phyloP scores from a whole-genome alignment of 2,113 vertebrate genomes.

The Odocoileus hemionus region DNA sequence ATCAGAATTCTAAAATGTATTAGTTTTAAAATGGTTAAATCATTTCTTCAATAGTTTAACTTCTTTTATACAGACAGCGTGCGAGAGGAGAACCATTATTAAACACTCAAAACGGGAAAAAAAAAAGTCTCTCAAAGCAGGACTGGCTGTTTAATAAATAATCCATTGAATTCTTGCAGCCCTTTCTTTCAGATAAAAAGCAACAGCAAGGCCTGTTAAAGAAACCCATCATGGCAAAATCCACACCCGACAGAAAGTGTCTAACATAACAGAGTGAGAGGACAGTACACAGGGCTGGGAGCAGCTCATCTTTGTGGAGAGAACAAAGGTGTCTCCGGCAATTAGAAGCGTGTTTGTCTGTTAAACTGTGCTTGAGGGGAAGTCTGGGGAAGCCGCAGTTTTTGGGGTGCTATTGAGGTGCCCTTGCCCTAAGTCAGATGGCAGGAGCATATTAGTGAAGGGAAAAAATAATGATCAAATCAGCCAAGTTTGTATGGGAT shows the following conservation, averaged over 20 bases:
- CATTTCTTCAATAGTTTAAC: slow-evolving; percentile 61
- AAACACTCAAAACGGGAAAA: slow-evolving; percentile 57
- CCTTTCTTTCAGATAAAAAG: slow-evolving; percentile 77
- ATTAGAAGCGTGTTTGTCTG: slow-evolving; percentile 67
- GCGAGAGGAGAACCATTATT: slow-evolving; percentile 62
- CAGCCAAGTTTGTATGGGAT: neutral
- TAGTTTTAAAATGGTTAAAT: slow-evolving; percentile 53
- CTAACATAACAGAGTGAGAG: slow-evolving; percentile 66
- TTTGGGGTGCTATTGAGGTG: neutral
- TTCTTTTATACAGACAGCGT: slow-evolving; percentile 69
- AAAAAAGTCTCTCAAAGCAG: slow-evolving; percentile 66
- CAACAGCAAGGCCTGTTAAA: slow-evolving; percentile 57
- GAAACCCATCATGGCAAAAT: slow-evolving; percentile 74
- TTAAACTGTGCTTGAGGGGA: slow-evolving; percentile 36
- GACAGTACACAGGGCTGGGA: slow-evolving; percentile 62
- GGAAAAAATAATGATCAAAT: neutral
- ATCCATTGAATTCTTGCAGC: slow-evolving; percentile 77
- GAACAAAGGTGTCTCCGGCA: slow-evolving; percentile 73
- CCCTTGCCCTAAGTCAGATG: neutral
- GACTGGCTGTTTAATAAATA: slow-evolving; percentile 77
- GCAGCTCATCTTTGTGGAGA: slow-evolving; percentile 32
- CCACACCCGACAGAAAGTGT: slow-evolving; percentile 58
- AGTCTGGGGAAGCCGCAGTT: neutral
- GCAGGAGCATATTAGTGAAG: neutral
- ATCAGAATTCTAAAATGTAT: slow-evolving; percentile 73